These are phyloP conservation scores for Scotopteryx bipunctaria DNA, from an alignment of 2,888 invertebrate genomes.

Conservation along the genomic window DNA sequence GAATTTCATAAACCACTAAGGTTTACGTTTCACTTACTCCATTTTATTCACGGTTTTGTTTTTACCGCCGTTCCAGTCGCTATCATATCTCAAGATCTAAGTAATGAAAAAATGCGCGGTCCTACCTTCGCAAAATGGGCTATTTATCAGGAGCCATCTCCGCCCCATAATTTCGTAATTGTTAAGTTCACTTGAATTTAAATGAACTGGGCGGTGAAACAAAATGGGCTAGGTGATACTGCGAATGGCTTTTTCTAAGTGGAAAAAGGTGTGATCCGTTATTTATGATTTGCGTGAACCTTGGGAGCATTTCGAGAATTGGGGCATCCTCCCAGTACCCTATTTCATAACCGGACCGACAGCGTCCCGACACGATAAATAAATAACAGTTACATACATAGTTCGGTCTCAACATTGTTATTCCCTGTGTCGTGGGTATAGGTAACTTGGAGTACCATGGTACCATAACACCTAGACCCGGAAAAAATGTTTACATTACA, in stretches of 20 bases:
- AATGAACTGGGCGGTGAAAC: conserved; percentile 34
- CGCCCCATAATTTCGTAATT: conserved; percentile 40
- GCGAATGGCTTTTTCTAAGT: conserved; percentile 2
- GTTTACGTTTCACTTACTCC: conserved; percentile 6
- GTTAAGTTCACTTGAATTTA: conserved; percentile 40
- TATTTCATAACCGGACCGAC: no score
- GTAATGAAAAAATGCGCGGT: conserved; percentile 40
- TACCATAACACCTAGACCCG: no score
- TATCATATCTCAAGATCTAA: conserved; percentile 39
- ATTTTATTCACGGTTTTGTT: conserved; percentile 21
- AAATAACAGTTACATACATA: no score
- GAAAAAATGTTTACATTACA: no score
- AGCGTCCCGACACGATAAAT: no score
- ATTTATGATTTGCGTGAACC: background rate
- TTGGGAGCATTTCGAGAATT: background rate
- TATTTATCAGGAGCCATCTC: conserved; percentile 40
- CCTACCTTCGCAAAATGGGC: conserved; percentile 36
- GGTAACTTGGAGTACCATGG: no score
- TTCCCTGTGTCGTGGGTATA: no score
- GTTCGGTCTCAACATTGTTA: no score
- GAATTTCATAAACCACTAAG: no score
- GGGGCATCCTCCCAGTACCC: no score
- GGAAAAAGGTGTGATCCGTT: background rate
- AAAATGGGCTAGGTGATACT: conserved; percentile 18
- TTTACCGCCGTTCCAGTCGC: conserved; percentile 15